Base-by-base conservation (phyloP, 1,140 invertebrate species). In the Diachasmimorpha longicaudata region DNA sequence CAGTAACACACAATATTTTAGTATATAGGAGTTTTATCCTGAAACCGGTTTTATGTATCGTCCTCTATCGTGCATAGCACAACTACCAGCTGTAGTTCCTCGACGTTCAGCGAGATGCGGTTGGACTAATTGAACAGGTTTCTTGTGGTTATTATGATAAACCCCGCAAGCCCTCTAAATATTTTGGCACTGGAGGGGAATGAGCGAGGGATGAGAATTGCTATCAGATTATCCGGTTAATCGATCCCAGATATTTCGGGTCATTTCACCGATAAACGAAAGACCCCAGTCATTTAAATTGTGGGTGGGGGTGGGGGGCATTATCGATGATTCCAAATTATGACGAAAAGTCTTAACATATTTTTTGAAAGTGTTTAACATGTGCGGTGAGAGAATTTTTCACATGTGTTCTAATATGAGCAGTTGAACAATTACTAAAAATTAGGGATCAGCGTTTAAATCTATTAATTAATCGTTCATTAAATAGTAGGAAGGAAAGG, bases 51-150 rank as follows among this genome's bases (percentile, higher is more conserved):
- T 83, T 80, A 16, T 13, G 58, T 13, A 48, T 58, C 74, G 78
- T 75, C 58, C n/a, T 25, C 23, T 25, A 63, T n/a, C 11, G 8
- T 23, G 19, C 19, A 63, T 63, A 23, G 58, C 23, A 63, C 21
- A 21, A 55, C 4, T n/a, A 55, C 48, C n/a, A 21, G 67, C 36
- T 46, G 36, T 25, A 19, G 66, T 69, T 66, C 48, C 68, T 75
- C 73, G 42, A 66, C 44, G 73, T 67, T 74, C 58, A 23, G 48
- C 46, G 44, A 44, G 42, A 48, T 48, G n/a, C 25, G 13, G 13
- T 42, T 25, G 48, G n/a, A 69, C 76, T 84, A 83, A 84, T 83
- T 84, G 81, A 83, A 84, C 83, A 78, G 77, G 82, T 82, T 80
- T 25, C 58, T 63, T 25, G 21, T 71, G 72, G 75, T 70, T 76